phyloP scores from a whole-genome alignment of 2,888 invertebrate genomes.

The Dermolepida albohirtum region DNA sequence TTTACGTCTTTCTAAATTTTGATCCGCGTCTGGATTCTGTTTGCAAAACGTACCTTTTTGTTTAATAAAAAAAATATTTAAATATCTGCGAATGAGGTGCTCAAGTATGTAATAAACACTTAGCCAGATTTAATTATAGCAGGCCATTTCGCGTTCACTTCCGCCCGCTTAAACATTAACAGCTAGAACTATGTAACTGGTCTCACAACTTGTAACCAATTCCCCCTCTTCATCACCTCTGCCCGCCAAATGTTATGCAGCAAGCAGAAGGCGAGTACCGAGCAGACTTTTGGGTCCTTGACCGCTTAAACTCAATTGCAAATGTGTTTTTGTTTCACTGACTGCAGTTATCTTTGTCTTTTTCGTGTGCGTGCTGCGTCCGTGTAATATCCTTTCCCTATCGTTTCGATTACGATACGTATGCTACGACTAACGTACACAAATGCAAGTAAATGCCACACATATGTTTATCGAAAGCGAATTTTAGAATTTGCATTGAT shows the following conservation, averaged over 20 bases:
- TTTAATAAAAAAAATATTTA: no score
- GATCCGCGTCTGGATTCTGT: no score
- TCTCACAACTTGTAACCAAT: no score
- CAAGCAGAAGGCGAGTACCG: constrained; percentile 37
- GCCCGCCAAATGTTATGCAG: background rate
- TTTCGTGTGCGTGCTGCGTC: background rate
- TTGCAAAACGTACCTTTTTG: no score
- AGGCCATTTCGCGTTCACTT: constrained; percentile 22
- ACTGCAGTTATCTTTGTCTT: constrained; percentile 33
- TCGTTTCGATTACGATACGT: constrained; percentile 24
- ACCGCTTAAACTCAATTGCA: constrained; percentile 61
- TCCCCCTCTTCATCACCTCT: no score
- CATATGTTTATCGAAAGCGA: constrained; percentile 28
- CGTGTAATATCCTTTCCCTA: constrained; percentile 29
- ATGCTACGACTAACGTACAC: background rate
- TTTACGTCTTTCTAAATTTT: no score
- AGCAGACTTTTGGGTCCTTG: constrained; percentile 55
- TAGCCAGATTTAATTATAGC: background rate
- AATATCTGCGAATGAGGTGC: no score
- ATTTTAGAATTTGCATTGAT: background rate
- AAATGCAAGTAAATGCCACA: background rate
- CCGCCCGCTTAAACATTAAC: constrained; percentile 32
- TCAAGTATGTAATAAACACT: no score
- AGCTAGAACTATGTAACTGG: background rate
- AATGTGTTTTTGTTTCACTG: constrained; percentile 46